These are phyloP conservation scores for Pituophis catenifer DNA, from an alignment of 2,113 vertebrate species.

Conservation along the genomic window DNA sequence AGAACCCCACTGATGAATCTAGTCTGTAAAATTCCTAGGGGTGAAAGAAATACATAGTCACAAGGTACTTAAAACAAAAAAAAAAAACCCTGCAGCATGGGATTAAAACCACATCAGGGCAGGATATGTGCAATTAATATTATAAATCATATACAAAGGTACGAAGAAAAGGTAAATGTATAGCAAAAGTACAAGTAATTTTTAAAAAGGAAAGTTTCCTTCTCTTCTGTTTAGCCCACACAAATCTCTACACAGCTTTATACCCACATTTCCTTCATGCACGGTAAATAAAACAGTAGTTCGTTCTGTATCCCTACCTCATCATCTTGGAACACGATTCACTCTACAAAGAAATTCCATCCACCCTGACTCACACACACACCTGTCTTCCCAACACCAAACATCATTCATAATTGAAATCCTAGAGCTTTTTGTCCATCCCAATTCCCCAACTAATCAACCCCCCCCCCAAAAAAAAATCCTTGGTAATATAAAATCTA, in stretches of 20 bases:
- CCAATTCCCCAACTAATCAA: conserved; percentile 2
- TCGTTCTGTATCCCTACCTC: not conserved
- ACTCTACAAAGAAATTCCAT: conserved; percentile 15
- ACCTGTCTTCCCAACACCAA: conserved; percentile 13
- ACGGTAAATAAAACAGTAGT: not conserved
- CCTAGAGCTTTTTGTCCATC: not conserved
- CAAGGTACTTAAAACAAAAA: not conserved
- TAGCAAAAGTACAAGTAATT: not conserved
- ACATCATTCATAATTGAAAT: conserved; percentile 3
- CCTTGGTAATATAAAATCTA: not conserved
- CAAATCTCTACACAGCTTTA: not conserved
- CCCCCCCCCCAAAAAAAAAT: not conserved
- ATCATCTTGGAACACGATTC: not conserved
- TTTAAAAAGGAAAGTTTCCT: not conserved
- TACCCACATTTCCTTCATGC: not conserved
- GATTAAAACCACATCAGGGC: not conserved
- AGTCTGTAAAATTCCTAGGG: not conserved
- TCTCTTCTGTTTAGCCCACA: not conserved
- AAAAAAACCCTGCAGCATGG: not conserved
- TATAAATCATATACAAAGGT: not conserved
- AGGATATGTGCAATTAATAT: not conserved
- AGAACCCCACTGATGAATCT: not conserved
- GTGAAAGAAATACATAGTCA: not conserved
- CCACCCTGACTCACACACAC: not conserved
- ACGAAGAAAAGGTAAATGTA: not conserved